Percentiles rank a stretch among this genome's conserved stretches.
These are phyloP conservation scores for Rhabdomys dilectus DNA, from an alignment of 2,113 vertebrate genomes.

Conservation along the genomic window DNA sequence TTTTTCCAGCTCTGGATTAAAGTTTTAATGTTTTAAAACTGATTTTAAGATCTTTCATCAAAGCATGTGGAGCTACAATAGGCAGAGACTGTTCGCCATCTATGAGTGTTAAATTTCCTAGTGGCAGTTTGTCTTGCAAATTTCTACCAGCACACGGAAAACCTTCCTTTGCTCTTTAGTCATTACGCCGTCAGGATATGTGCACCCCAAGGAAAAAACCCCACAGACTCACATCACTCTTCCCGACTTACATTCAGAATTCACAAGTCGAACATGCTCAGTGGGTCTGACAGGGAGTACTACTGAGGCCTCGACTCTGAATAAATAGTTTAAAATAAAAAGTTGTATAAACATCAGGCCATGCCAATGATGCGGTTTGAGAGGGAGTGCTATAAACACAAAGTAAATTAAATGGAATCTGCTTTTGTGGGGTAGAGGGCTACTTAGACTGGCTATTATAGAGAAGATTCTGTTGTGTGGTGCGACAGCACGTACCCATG, in stretches of 20 bases:
- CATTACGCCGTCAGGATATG: background rate
- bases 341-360: constrained; percentile 86
- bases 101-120: background rate
- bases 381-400: constrained; percentile 85
- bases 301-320: constrained; percentile 84
- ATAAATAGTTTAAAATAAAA: constrained; percentile 90
- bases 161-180: background rate
- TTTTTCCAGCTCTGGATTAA: background rate
- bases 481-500: constrained; percentile 88
- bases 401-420: constrained; percentile 88
- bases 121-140: background rate
- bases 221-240: constrained; percentile 39
- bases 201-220: background rate
- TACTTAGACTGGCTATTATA: constrained; percentile 87
- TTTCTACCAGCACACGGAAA: rapidly evolving
- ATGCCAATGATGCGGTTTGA: constrained; percentile 86
- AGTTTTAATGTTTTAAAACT: background rate
- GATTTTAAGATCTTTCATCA: background rate
- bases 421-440: constrained; percentile 85
- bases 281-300: constrained; percentile 81
- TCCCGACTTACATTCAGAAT: constrained; percentile 74
- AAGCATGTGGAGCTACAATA: background rate
- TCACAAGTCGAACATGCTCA: constrained; percentile 72
- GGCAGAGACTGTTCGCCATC: background rate
- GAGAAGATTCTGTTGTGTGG: constrained; percentile 87